These are phyloP conservation scores for Saccostrea echinata DNA, from an alignment of 1,140 invertebrate species.

Conservation along the genomic window DNA sequence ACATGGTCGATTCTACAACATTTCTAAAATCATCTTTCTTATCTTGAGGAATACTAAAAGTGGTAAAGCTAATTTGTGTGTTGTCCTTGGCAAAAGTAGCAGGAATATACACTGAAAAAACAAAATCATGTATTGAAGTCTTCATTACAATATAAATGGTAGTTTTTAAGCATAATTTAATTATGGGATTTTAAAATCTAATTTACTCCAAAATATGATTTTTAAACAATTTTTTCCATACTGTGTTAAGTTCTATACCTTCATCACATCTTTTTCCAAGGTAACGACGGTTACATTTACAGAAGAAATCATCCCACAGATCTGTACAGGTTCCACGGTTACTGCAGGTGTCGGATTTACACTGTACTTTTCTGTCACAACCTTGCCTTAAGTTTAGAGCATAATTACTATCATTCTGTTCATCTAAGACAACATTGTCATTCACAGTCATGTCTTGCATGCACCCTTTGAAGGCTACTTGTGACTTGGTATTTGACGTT, in stretches of 20 bases:
- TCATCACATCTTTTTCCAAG: conserved; percentile 92
- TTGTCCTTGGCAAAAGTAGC: conserved; percentile 67
- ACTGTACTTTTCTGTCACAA: conserved; percentile 90
- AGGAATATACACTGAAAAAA: conserved; percentile 65
- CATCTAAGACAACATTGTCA: conserved; percentile 85
- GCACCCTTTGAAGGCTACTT: conserved; percentile 88
- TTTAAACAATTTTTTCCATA: background rate
- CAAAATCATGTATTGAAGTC: conserved; percentile 1
- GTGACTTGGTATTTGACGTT: conserved; percentile 21
- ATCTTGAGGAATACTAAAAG: conserved; percentile 55
- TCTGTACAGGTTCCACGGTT: conserved; percentile 93
- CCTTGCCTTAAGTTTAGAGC: conserved; percentile 78
- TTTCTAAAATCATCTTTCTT: conserved; percentile 38
- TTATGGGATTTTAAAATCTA: background rate
- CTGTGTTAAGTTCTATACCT: conserved; percentile 82
- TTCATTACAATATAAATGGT: no score
- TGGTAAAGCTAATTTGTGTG: conserved; percentile 44
- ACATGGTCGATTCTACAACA: conserved; percentile 92
- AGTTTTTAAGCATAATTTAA: no score
- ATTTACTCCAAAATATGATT: background rate
- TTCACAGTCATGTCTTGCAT: conserved; percentile 94
- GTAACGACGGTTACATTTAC: conserved; percentile 91
- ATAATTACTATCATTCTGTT: conserved; percentile 56
- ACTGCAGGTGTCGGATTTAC: conserved; percentile 91
- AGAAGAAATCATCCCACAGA: conserved; percentile 92